Evolutionary conservation across 2,797 vertebrate genomes (phyloP).

Genomic region (Malacoraja senta): DNA sequence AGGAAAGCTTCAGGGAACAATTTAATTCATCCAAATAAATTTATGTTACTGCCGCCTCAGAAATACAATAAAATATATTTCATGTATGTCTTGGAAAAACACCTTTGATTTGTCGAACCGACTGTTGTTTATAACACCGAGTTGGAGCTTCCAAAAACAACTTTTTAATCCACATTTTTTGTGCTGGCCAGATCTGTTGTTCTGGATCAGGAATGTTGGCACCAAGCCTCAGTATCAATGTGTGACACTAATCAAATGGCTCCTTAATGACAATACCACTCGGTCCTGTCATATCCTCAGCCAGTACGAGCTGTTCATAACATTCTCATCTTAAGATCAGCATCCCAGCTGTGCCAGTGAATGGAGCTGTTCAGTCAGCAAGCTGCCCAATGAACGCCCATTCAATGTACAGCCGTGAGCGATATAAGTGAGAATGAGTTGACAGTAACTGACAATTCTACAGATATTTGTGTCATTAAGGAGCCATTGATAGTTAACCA

Average conservation of each 20-base stretch:
- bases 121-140: background rate
- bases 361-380: background rate
- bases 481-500: background rate
- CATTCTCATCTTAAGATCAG: background rate
- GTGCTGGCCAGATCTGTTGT: background rate
- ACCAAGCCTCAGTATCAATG: background rate
- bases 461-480: background rate
- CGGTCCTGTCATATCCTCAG: background rate
- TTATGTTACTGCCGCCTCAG: background rate
- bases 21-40: background rate
- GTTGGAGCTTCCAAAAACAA: background rate
- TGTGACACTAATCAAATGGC: background rate
- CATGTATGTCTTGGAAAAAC: background rate
- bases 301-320: background rate
- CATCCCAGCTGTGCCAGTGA: background rate
- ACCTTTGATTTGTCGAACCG: background rate
- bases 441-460: background rate
- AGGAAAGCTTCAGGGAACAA: background rate
- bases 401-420: background rate
- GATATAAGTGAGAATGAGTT: background rate
- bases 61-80: background rate
- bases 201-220: background rate
- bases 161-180: background rate
- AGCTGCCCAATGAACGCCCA: background rate
- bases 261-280: background rate